These are phyloP conservation scores for Corydoras maculifer DNA, from an alignment of 2,113 vertebrate species.

Conservation along the genomic window DNA sequence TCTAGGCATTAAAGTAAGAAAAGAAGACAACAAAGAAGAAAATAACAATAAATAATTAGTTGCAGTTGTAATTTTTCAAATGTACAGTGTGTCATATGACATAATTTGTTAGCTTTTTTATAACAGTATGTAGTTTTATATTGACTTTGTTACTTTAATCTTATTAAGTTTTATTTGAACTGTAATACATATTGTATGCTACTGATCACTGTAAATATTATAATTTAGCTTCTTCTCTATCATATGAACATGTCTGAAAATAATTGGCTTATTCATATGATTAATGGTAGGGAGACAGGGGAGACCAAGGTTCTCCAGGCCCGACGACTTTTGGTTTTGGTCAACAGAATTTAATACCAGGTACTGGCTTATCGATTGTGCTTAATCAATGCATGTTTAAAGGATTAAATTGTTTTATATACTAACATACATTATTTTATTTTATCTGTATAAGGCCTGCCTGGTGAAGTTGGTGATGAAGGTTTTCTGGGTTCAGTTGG, in stretches of 20 bases:
- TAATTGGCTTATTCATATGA: background rate
- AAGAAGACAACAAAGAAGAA: background rate
- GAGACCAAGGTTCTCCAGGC: slow-evolving; percentile 73
- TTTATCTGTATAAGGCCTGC: slow-evolving; percentile 32
- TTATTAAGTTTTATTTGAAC: too few relatives aligned
- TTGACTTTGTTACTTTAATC: too few relatives aligned
- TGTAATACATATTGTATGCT: too few relatives aligned
- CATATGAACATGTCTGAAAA: background rate
- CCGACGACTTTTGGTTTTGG: slow-evolving; percentile 51
- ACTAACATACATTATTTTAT: background rate
- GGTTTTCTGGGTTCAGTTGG: slow-evolving; percentile 71
- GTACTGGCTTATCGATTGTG: slow-evolving; percentile 32
- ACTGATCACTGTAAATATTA: too few relatives aligned
- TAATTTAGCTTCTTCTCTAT: too few relatives aligned
- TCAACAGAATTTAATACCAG: slow-evolving; percentile 43
- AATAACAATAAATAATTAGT: too few relatives aligned
- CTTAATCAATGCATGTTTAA: background rate
- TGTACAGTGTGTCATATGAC: too few relatives aligned
- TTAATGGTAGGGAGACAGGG: slow-evolving; percentile 75
- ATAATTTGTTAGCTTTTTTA: too few relatives aligned
- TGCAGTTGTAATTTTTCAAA: background rate
- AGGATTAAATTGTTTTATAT: background rate
- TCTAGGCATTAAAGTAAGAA: background rate
- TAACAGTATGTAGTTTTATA: too few relatives aligned
- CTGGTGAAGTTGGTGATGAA: slow-evolving; percentile 65